phyloP scores from a whole-genome alignment of 2,888 invertebrate genomes.

The Philaethria dido region DNA sequence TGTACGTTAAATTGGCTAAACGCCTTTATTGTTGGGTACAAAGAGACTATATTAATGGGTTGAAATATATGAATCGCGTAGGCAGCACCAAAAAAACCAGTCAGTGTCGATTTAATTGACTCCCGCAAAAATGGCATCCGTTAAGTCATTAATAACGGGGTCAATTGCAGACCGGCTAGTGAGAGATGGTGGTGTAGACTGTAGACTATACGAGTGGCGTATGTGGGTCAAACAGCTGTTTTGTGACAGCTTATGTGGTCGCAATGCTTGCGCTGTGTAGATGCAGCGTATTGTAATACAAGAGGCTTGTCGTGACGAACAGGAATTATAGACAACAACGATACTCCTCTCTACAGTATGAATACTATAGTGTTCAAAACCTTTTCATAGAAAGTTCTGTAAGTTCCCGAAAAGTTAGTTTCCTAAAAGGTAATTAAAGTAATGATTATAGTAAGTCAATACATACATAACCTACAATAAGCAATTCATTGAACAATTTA shows the following conservation, averaged over 20 bases:
- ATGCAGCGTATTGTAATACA: constrained; percentile 4
- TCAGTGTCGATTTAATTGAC: constrained; percentile 57
- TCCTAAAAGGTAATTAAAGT: too few relatives aligned
- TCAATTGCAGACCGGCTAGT: constrained; percentile 53
- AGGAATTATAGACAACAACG: neutral
- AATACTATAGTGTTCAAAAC: neutral
- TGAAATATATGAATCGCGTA: constrained; percentile 13
- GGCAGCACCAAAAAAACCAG: constrained; percentile 37
- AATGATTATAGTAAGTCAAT: too few relatives aligned
- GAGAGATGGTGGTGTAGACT: constrained; percentile 31
- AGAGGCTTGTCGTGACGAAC: neutral
- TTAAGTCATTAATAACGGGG: constrained; percentile 63
- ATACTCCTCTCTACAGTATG: neutral
- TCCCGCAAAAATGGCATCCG: constrained; percentile 58
- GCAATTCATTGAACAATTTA: too few relatives aligned
- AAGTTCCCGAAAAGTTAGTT: too few relatives aligned
- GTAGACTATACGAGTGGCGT: constrained; percentile 44
- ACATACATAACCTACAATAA: too few relatives aligned
- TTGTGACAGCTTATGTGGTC: constrained; percentile 55
- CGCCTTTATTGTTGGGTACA: constrained; percentile 9
- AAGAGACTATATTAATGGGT: neutral
- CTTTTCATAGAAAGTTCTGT: neutral
- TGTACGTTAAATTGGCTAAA: constrained; percentile 1
- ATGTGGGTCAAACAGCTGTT: constrained; percentile 63
- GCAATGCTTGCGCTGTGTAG: constrained; percentile 2